Conservation (phyloP, 2,797 vertebrate species). For the Peromyscus nudipes region DNA sequence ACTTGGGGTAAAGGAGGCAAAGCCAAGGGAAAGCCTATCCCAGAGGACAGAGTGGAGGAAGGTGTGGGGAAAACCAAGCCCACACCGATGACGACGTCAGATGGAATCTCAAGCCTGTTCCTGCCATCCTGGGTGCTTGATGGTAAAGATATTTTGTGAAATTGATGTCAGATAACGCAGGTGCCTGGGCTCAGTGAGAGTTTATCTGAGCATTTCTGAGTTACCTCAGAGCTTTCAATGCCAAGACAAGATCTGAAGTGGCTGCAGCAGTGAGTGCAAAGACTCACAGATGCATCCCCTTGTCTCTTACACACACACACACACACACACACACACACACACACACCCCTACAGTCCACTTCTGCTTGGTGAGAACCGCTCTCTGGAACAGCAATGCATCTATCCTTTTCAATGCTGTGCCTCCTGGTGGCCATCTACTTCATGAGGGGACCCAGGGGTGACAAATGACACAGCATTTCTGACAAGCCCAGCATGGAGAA, state of each 20-base stretch:
- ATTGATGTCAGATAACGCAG: not conserved
- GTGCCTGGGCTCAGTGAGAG: not conserved
- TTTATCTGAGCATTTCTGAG: not conserved
- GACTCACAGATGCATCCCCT: not conserved
- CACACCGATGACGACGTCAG: not conserved
- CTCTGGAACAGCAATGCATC: not conserved
- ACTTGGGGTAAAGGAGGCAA: not conserved
- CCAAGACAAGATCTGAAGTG: not conserved
- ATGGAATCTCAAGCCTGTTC: not conserved
- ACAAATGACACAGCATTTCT: slow-evolving; percentile 92
- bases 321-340: not conserved
- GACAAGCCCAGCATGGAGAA: slow-evolving; percentile 92
- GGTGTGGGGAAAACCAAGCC: not conserved
- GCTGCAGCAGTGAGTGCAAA: not conserved
- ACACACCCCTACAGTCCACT: not conserved
- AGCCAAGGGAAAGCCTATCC: not conserved
- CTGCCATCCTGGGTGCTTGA: not conserved
- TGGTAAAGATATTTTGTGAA: not conserved
- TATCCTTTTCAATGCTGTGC: slow-evolving; percentile 88
- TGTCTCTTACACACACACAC: not conserved
- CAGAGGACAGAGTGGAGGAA: not conserved
- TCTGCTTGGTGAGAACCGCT: not conserved
- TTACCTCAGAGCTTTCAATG: not conserved
- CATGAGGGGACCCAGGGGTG: slow-evolving; percentile 95
- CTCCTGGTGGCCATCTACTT: slow-evolving; percentile 96